Evolutionary conservation across 2,797 vertebrate genomes (phyloP), one percentile per base, ranked within the genome.

Genomic region (Mus minutoides): DNA sequence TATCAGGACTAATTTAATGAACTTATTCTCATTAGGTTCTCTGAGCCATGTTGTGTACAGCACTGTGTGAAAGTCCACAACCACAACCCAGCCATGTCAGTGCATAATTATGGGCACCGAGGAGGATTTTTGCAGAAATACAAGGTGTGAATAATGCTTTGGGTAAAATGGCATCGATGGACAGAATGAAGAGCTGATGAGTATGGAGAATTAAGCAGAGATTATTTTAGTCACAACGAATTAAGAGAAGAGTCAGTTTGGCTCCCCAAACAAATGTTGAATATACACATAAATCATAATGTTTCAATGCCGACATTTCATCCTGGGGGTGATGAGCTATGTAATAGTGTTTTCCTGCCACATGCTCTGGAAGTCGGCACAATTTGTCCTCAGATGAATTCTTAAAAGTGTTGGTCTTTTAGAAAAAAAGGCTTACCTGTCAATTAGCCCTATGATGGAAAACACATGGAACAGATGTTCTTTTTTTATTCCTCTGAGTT

Each of bases 1-100:
- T 98, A 98, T 97, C 96, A 94, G 97, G 96, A 98, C 98, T 98
- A 98, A 98, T 98, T 98, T 98, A 98, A 99, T 98, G 97, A 98
- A 98, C 97, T 97, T 98, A 97, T 96, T 98, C 96, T 98, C 98
- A 98, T 98, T 98, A 98, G 97, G 91, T 77, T 98, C 98, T 98
- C 97, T 98, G 97, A 98, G 97, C 96, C 98, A 94, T 98, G 92
- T 83, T 97, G 94, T 90, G 97, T 97, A 97, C 64, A 96, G 94
- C 19, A 97, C 87, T 2, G n/a, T 96, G 95, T 92, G 92, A 95
- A 98, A 97, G 97, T 90, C 96, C 98, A 98, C 91, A 97, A 95
- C 95, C 98, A 95, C 83, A 94, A 96, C 67, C 94, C 76, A 67
- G 56, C 83, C 34, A 97, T 97, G 91, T 97, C 97, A 97, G 85